A percentile compares a stretch with the other conserved stretches of the same genome.
Conservation (phyloP, 2,888 invertebrate species). For the Drosophila ezoana region DNA sequence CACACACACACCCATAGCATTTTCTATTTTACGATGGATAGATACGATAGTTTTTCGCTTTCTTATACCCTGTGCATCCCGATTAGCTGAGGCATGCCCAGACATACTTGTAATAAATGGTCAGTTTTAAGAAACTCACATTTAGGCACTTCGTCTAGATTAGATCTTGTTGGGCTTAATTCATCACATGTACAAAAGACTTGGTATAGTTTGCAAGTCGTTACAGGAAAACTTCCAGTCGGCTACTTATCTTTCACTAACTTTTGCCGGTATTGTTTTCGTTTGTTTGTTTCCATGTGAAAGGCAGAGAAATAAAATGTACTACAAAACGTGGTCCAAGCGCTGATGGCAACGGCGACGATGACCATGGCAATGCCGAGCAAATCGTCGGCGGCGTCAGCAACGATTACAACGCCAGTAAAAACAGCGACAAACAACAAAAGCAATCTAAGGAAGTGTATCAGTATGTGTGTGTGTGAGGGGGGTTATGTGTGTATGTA, state of each 20-base stretch:
- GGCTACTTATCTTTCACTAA: neutral
- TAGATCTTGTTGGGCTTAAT: neutral
- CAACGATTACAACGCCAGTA: constrained; percentile 60
- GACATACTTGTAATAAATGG: neutral
- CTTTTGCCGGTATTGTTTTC: constrained; percentile 20
- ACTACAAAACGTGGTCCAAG: constrained; percentile 58
- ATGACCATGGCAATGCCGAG: constrained; percentile 55
- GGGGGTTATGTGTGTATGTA: constrained; percentile 1
- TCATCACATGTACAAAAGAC: neutral
- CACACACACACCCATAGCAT: constrained; percentile 48
- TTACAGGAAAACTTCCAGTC: constrained; percentile 13
- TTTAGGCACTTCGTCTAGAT: neutral
- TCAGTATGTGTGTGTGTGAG: constrained; percentile 10
- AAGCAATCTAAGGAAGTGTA: constrained; percentile 27
- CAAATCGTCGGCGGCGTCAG: constrained; percentile 52
- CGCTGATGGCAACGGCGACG: constrained; percentile 48
- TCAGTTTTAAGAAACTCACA: neutral
- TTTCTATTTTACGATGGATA: constrained; percentile 50
- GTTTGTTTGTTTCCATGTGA: constrained; percentile 33
- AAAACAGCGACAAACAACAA: constrained; percentile 44
- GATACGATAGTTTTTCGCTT: constrained; percentile 43
- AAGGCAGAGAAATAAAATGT: constrained; percentile 65
- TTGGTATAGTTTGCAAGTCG: neutral
- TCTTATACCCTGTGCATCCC: constrained; percentile 26
- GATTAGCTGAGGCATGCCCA: neutral